Conservation (phyloP, 2,888 invertebrate species). For the Poecilobothrus nobilitatus region DNA sequence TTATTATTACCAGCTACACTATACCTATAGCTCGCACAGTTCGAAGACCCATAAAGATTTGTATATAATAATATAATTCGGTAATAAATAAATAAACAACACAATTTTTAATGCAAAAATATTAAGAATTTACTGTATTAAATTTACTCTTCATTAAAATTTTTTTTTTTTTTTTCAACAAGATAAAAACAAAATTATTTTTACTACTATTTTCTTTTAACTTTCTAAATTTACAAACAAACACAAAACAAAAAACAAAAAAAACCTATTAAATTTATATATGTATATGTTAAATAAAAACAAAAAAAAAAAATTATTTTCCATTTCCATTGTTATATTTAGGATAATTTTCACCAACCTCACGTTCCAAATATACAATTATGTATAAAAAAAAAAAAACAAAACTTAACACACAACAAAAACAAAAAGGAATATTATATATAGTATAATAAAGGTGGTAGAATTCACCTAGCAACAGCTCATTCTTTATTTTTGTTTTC, state of each 20-base stretch:
- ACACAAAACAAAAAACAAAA: background rate
- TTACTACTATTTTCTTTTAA: background rate
- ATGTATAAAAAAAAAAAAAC: background rate
- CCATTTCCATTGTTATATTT: conserved; percentile 4
- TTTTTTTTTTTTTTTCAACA: no score
- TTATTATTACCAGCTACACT: no score
- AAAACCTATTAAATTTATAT: background rate
- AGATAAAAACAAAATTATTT: no score
- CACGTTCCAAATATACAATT: background rate
- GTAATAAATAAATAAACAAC: no score
- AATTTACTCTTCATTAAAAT: no score
- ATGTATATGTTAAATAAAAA: background rate
- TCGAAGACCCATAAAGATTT: no score
- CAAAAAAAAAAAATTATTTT: background rate
- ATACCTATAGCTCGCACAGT: no score
- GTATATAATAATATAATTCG: no score
- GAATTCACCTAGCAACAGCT: background rate
- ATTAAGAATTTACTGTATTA: no score
- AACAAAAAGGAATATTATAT: background rate
- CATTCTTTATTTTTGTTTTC: background rate
- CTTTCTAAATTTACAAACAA: background rate
- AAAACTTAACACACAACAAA: background rate
- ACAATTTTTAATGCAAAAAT: no score
- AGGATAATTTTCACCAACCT: conserved; percentile 3
- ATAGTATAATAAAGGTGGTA: background rate